Percentiles rank a stretch among this genome's conserved stretches.
phyloP scores from a whole-genome alignment of 2,888 invertebrate genomes.

The Ophion slaviceki region DNA sequence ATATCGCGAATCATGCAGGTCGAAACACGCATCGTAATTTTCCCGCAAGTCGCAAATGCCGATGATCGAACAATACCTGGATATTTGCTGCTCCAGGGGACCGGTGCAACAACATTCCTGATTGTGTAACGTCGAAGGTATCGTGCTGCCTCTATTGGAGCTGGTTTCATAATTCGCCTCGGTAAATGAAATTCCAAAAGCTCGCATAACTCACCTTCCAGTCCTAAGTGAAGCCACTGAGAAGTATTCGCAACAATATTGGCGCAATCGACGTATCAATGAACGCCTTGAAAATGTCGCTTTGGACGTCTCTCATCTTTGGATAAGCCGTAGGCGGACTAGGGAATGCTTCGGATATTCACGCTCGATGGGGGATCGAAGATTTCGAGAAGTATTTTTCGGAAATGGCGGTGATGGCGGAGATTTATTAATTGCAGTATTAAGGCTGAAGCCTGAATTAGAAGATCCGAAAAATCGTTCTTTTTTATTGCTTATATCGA shows the following conservation, averaged over 20 bases:
- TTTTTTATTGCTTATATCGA: too few species aligned
- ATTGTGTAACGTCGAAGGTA: conserved; percentile 30
- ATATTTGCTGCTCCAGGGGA: conserved; percentile 34
- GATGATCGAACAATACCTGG: conserved; percentile 7
- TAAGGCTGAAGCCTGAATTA: too few species aligned
- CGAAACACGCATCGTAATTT: conserved; percentile 18
- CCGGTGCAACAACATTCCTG: conserved; percentile 54
- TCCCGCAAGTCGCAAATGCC: conserved; percentile 28
- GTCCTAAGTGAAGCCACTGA: conserved; percentile 20
- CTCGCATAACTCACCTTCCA: background rate
- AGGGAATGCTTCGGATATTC: background rate
- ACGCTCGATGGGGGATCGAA: background rate
- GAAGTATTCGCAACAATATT: conserved; percentile 9
- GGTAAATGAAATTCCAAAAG: conserved; percentile 43
- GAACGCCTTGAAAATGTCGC: background rate
- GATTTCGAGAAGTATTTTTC: background rate
- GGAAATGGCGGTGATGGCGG: too few species aligned
- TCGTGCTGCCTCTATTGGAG: conserved; percentile 30
- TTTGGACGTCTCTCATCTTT: background rate
- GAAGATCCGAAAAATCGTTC: too few species aligned
- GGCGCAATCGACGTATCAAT: background rate
- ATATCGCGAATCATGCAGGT: background rate
- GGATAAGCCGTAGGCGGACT: background rate
- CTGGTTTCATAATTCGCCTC: conserved; percentile 39
- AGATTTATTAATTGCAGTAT: too few species aligned